Base-by-base conservation (phyloP, 1,140 invertebrate species). In the Varroa destructor region DNA sequence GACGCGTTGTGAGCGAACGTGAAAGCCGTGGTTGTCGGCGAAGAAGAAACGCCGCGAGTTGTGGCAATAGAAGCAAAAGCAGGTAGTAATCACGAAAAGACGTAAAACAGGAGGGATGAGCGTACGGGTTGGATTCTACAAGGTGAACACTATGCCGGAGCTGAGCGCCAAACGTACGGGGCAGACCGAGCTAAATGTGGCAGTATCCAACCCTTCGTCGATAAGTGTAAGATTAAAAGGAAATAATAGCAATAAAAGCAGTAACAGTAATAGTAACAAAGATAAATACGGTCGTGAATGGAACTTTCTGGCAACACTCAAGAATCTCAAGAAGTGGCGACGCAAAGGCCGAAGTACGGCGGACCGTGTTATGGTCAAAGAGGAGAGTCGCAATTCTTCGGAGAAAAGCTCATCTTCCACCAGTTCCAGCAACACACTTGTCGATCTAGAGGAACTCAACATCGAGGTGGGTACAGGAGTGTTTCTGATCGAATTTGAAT, bases 321-420 rank as follows among this genome's bases (percentile, higher is more conserved):
- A 67, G 36, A 67, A 67, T 46, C 61, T 67, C 61, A 67, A 67
- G 46, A 67, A 67, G 46, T 67, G 61, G 61, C 40, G 61, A 67
- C 61, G 61, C 61, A 67, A 67, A 40, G 61, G 61, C 12, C 61
- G 61, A 12, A 43, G 12, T 12, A 46, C 46, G 3, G 8, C 46
- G 46, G 8, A 8, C 8, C 14, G 40, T 12, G 40, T 67, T 2
- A 67, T 46, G 1, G 61, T n/a, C 37, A 46, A 67, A 12, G 61
- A 67, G 12, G 10, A 67, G 12, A 46, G 40, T 2, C 40, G 61
- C 5, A 25, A 12, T 37, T 37, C 61, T 14, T 67, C 61, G 36
- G 61, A 67, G 61, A 67, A 67, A 8, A 67, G 61, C 40, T 67
- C 61, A 40, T 67, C 61, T 10, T 67, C 61, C 3, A 40, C 40